phyloP scores from a whole-genome alignment of 1,140 invertebrate species.

The Tetramorium parvispinum region DNA sequence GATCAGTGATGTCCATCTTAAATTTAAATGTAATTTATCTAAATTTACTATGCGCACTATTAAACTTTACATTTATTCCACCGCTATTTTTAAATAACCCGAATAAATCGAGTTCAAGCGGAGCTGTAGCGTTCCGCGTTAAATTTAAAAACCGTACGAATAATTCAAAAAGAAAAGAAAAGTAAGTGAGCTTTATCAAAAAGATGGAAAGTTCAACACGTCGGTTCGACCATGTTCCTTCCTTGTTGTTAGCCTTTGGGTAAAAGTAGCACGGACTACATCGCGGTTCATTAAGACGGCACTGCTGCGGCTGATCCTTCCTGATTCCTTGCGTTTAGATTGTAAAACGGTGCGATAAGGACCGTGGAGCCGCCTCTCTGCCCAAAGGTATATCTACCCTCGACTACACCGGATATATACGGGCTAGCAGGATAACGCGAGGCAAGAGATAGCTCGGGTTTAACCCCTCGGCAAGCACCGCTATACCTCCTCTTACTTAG shows the following conservation, averaged over 20 bases:
- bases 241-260: not conserved
- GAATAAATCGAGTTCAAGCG: not conserved
- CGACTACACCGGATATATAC: conserved; percentile 73
- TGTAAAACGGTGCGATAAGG: conserved; percentile 78
- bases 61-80: not conserved
- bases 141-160: not conserved
- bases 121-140: not conserved
- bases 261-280: conserved; percentile 30
- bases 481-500: conserved; percentile 75
- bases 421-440: conserved; percentile 72
- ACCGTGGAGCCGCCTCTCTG: conserved; percentile 48
- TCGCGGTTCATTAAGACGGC: conserved; percentile 69
- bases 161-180: not conserved
- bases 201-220: not conserved
- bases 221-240: not conserved
- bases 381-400: conserved; percentile 70
- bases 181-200: not conserved
- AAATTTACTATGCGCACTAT: not conserved
- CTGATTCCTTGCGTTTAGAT: conserved; percentile 75
- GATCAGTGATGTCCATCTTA: not conserved
- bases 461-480: conserved; percentile 73
- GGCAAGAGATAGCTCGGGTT: conserved; percentile 77
- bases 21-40: conserved; percentile 19
- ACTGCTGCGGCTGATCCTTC: conserved; percentile 64
- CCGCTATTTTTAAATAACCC: not conserved